These are phyloP conservation scores for Hyphantria cunea DNA, from an alignment of 1,140 invertebrate genomes.

Conservation along the genomic window DNA sequence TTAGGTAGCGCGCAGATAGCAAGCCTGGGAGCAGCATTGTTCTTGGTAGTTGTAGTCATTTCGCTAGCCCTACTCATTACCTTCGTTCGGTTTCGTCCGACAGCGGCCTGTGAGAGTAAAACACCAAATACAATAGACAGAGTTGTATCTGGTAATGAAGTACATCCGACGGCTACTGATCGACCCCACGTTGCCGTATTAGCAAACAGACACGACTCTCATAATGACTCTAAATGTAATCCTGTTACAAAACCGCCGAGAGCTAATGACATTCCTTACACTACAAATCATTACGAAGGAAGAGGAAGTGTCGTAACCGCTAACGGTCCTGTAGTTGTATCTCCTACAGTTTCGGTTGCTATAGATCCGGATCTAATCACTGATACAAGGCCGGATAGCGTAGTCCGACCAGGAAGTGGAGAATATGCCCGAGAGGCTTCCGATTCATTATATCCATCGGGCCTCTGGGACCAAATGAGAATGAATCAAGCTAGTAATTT, in stretches of 20 bases:
- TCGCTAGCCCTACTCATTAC: constrained; percentile 88
- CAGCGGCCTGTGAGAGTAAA: constrained; percentile 88
- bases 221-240: constrained; percentile 83
- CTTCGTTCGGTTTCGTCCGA: constrained; percentile 86
- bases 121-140: constrained; percentile 87
- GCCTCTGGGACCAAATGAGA: constrained; percentile 85
- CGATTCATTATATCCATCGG: constrained; percentile 87
- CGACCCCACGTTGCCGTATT: constrained; percentile 75
- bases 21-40: constrained; percentile 90
- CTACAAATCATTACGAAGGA: constrained; percentile 84
- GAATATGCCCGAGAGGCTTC: constrained; percentile 87
- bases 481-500: constrained; percentile 77
- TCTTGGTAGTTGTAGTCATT: constrained; percentile 90
- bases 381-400: constrained; percentile 86
- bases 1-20: constrained; percentile 92
- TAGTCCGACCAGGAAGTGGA: constrained; percentile 83
- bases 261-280: constrained; percentile 84
- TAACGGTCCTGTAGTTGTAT: constrained; percentile 84
- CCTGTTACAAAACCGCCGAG: constrained; percentile 87
- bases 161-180: constrained; percentile 75
- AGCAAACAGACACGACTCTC: constrained; percentile 69
- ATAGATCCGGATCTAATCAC: constrained; percentile 93
- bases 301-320: constrained; percentile 84
- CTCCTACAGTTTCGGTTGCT: constrained; percentile 86
- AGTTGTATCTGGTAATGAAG: constrained; percentile 84